A percentile compares a stretch with the other conserved stretches of the same genome.
phyloP scores from a whole-genome alignment of 1,140 invertebrate species.

The Meteorus sp. region DNA sequence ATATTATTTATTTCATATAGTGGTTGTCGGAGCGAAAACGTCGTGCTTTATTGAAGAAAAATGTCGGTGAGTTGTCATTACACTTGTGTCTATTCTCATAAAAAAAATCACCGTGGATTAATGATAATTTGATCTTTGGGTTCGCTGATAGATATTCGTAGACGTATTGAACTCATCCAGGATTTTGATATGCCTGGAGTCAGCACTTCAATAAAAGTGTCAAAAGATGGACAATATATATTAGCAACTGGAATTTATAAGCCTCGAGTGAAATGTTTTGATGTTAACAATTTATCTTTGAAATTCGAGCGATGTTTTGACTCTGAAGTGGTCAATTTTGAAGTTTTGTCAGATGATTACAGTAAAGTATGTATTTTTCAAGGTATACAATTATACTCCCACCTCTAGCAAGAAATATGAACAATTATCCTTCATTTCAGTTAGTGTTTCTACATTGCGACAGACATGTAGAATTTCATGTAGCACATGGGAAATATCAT shows the following conservation, averaged over 20 bases:
- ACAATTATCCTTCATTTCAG: slow-evolving; percentile 55
- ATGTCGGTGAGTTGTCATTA: slow-evolving; percentile 67
- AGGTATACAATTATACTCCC: slow-evolving; percentile 14
- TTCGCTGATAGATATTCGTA: slow-evolving; percentile 69
- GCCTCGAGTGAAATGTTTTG: slow-evolving; percentile 93
- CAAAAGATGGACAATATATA: slow-evolving; percentile 92
- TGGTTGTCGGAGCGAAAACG: slow-evolving; percentile 93
- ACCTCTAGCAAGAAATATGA: background rate
- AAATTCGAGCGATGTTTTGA: slow-evolving; percentile 99
- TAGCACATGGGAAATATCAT: slow-evolving; percentile 88
- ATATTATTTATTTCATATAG: slow-evolving; percentile 61
- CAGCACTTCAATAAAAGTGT: slow-evolving; percentile 81
- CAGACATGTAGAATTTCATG: slow-evolving; percentile 94
- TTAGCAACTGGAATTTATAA: slow-evolving; percentile 95
- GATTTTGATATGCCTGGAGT: slow-evolving; percentile 99
- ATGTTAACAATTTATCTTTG: slow-evolving; percentile 92
- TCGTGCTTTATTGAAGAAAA: slow-evolving; percentile 82
- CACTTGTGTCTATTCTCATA: background rate
- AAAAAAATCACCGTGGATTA: slow-evolving; percentile 3
- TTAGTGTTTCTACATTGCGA: slow-evolving; percentile 80
- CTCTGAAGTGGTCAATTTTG: slow-evolving; percentile 88
- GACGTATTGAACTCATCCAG: slow-evolving; percentile 94
- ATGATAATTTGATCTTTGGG: slow-evolving; percentile 9
- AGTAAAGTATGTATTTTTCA: slow-evolving; percentile 67
- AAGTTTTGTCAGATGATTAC: slow-evolving; percentile 88